Percentiles rank a stretch among this genome's conserved stretches.
These are phyloP conservation scores for Germaria angustata DNA, from an alignment of 2,888 invertebrate genomes.

Conservation along the genomic window DNA sequence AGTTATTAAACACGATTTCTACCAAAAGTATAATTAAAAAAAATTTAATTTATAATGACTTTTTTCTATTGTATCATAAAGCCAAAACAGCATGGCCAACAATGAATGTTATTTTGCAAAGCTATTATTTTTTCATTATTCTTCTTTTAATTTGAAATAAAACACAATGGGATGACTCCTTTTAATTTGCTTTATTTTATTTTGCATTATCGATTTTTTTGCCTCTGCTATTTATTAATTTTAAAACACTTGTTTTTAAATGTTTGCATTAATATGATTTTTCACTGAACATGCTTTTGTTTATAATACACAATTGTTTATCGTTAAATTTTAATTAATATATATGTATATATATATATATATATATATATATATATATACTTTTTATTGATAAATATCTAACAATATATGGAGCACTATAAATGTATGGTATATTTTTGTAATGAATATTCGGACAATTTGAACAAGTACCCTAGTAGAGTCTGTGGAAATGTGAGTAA, in stretches of 20 bases:
- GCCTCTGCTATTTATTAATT: background rate
- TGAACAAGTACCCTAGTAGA: conserved; percentile 24
- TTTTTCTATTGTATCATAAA: too few relatives aligned
- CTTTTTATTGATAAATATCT: conserved; percentile 14
- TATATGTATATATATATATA: too few relatives aligned
- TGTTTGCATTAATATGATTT: background rate
- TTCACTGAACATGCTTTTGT: conserved; percentile 20
- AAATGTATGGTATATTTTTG: background rate
- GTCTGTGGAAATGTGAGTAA: background rate
- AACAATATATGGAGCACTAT: too few relatives aligned
- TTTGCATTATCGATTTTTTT: conserved; percentile 17
- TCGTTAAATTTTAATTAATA: conserved; percentile 15
- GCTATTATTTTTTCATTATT: too few relatives aligned
- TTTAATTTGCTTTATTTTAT: conserved; percentile 47
- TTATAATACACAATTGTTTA: conserved; percentile 38
- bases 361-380: background rate
- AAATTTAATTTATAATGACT: too few relatives aligned
- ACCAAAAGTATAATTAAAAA: too few relatives aligned
- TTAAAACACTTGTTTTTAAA: background rate
- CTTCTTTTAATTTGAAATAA: conserved; percentile 7
- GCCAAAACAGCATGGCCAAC: too few relatives aligned
- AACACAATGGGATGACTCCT: background rate
- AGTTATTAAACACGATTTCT: too few relatives aligned
- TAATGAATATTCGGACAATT: conserved; percentile 22
- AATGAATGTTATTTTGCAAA: too few relatives aligned